Percentiles rank a stretch among this genome's conserved stretches.
phyloP scores from a whole-genome alignment of 2,888 invertebrate species.

The Holacanthella duospinosa region DNA sequence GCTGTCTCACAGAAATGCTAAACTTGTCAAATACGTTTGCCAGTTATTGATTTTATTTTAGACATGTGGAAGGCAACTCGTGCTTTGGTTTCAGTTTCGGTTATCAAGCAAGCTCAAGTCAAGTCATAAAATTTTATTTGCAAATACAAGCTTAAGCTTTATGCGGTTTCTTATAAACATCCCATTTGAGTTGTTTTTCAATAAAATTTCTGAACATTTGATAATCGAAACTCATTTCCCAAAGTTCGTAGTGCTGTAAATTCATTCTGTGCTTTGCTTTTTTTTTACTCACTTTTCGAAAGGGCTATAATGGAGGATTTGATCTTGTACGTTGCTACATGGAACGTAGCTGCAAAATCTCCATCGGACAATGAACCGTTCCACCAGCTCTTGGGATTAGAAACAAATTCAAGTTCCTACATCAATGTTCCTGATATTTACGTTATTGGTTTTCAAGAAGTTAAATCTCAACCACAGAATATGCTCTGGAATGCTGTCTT shows the following conservation, averaged over 20 bases:
- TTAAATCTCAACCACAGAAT: constrained; percentile 76
- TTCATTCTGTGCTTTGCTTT: background rate
- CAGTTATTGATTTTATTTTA: too few relatives aligned
- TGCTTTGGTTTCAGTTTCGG: background rate
- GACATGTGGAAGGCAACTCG: too few relatives aligned
- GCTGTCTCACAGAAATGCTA: too few relatives aligned
- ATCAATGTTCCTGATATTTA: constrained; percentile 70
- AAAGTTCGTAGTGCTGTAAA: background rate
- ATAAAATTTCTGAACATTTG: background rate
- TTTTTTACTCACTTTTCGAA: too few relatives aligned
- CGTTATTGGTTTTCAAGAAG: constrained; percentile 77
- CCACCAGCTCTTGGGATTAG: constrained; percentile 57
- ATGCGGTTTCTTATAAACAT: background rate
- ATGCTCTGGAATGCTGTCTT: constrained; percentile 68
- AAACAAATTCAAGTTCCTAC: constrained; percentile 49
- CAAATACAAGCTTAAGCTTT: background rate
- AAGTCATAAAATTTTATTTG: too few relatives aligned
- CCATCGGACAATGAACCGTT: constrained; percentile 61
- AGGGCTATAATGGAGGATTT: constrained; percentile 35
- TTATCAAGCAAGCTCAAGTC: background rate
- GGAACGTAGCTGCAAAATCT: constrained; percentile 68
- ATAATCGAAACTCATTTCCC: background rate
- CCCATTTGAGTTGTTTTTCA: background rate
- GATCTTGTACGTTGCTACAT: constrained; percentile 65
- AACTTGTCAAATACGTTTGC: too few relatives aligned